These are phyloP conservation scores for Microtus pennsylvanicus DNA, from an alignment of 2,113 vertebrate species.

Conservation along the genomic window DNA sequence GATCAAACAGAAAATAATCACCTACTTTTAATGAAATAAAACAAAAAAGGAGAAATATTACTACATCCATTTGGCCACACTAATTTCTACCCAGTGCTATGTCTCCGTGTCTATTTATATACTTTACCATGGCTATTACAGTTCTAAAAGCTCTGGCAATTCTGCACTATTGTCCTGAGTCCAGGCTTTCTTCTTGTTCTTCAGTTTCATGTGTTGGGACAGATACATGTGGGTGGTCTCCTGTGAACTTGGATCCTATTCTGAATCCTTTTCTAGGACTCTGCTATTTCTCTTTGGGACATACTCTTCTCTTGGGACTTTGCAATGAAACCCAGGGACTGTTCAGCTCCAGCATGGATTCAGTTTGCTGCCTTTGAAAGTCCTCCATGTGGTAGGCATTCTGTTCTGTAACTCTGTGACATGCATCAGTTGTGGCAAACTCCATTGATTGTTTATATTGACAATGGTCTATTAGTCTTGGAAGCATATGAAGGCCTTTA, in stretches of 20 bases:
- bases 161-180: no score
- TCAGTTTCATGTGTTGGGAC: background rate
- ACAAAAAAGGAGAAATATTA: background rate
- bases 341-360: background rate
- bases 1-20: background rate
- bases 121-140: background rate
- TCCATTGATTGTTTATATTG: constrained; percentile 42
- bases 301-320: background rate
- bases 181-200: background rate
- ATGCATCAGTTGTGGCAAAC: constrained; percentile 22
- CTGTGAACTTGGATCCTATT: background rate
- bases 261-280: background rate
- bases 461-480: constrained; percentile 22
- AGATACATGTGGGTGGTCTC: background rate
- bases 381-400: background rate
- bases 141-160: background rate
- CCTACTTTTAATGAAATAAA: background rate
- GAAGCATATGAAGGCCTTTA: constrained; percentile 6
- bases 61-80: background rate
- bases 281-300: background rate
- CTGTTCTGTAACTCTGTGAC: background rate
- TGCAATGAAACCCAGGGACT: background rate
- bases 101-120: background rate
- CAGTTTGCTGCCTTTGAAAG: background rate
- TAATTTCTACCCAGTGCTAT: no score